Evolutionary conservation across 2,888 invertebrate genomes (phyloP).

Genomic region (Diloba caeruleocephala): DNA sequence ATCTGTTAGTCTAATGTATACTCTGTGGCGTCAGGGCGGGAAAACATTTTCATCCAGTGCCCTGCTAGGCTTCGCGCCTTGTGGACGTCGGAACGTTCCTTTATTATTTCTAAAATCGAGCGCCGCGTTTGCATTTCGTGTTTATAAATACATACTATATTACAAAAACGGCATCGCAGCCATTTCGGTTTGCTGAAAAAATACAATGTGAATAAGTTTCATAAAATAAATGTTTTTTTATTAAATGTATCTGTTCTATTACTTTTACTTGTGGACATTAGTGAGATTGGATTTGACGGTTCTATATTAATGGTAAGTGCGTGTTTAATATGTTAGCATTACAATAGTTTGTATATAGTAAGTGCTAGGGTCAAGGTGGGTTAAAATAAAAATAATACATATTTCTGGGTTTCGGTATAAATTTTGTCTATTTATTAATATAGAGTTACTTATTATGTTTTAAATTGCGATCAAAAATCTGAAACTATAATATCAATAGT

Average conservation of each 20-base stretch:
- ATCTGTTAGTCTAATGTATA: slow-evolving; percentile 57
- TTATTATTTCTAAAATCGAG: slow-evolving; percentile 66
- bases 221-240: slow-evolving; percentile 20
- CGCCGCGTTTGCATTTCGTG: slow-evolving; percentile 54
- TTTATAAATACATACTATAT: slow-evolving; percentile 14
- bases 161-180: slow-evolving; percentile 7
- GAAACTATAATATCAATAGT: too few species aligned
- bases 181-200: slow-evolving; percentile 18
- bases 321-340: slow-evolving; percentile 38
- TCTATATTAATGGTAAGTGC: slow-evolving; percentile 59
- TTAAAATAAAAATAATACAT: too few species aligned
- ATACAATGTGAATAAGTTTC: slow-evolving; percentile 19
- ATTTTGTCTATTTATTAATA: too few species aligned
- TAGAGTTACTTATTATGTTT: too few species aligned
- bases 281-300: slow-evolving; percentile 63
- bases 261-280: slow-evolving; percentile 51
- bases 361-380: not conserved
- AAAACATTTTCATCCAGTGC: slow-evolving; percentile 75
- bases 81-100: slow-evolving; percentile 62
- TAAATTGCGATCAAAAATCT: too few species aligned
- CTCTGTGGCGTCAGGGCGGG: slow-evolving; percentile 75
- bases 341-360: slow-evolving; percentile 30
- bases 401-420: too few species aligned
- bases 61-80: slow-evolving; percentile 68
- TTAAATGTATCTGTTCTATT: slow-evolving; percentile 22